phyloP scores from a whole-genome alignment of 92 coral and sea anemone genomes.

The Paramuricea clavata region DNA sequence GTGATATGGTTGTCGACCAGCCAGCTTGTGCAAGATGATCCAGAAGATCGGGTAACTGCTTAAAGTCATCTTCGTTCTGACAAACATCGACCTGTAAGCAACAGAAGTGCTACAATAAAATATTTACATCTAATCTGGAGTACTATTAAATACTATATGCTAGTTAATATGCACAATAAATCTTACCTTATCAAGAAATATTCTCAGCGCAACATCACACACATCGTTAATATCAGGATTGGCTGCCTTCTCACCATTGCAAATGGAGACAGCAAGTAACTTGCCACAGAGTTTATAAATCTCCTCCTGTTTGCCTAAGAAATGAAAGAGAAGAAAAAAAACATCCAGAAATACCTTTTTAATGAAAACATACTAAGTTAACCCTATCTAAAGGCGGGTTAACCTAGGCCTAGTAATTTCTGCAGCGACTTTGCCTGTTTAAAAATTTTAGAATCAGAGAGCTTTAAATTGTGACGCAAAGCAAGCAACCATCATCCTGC shows the following conservation, averaged over 20 bases:
- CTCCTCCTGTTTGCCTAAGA: conserved; percentile 16
- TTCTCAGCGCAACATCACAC: background rate
- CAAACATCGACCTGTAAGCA: background rate
- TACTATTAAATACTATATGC: background rate
- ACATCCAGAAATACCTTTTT: too few species aligned
- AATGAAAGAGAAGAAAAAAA: too few species aligned
- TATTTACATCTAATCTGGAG: background rate
- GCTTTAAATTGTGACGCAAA: too few species aligned
- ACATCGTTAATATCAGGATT: conserved; percentile 21
- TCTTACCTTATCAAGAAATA: conserved; percentile 1
- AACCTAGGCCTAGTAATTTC: background rate
- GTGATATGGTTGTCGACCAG: conserved; percentile 17
- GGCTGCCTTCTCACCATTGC: conserved; percentile 54
- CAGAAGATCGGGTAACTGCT: conserved; percentile 19
- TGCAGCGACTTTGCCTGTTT: too few species aligned
- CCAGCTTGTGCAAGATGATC: conserved; percentile 10
- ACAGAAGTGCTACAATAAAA: background rate
- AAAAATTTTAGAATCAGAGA: too few species aligned
- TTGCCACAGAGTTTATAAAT: conserved; percentile 53
- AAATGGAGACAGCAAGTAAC: conserved; percentile 61
- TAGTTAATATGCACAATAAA: background rate
- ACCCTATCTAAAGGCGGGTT: background rate
- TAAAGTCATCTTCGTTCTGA: conserved; percentile 14
- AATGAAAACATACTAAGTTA: too few species aligned
- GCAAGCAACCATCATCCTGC: too few species aligned